Conservation (phyloP, 2,888 invertebrate genomes). For the Marasmarcha lunaedactyla region DNA sequence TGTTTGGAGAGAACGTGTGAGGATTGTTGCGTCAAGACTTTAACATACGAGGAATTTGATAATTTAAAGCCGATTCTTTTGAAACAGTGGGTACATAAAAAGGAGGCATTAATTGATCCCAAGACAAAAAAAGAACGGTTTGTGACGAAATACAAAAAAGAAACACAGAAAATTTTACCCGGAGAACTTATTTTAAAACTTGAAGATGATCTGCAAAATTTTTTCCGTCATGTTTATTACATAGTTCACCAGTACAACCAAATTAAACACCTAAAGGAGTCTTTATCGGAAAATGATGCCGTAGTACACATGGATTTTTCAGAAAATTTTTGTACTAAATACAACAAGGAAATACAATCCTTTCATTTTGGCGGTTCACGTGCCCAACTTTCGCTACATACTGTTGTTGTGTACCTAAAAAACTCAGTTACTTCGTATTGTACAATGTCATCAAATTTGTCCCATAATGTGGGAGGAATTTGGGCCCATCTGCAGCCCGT, state of each 20-base stretch:
- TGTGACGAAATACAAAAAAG: constrained; percentile 11
- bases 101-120: background rate
- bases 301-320: constrained; percentile 26
- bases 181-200: constrained; percentile 10
- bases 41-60: background rate
- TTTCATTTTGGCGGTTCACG: constrained; percentile 31
- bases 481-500: constrained; percentile 22
- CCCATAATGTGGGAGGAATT: constrained; percentile 21
- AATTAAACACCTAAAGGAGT: constrained; percentile 11
- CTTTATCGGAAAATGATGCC: constrained; percentile 14
- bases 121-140: constrained; percentile 11
- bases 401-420: constrained; percentile 26
- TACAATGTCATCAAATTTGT: constrained; percentile 22
- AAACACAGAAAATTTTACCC: constrained; percentile 7
- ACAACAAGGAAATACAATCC: constrained; percentile 28
- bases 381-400: constrained; percentile 26
- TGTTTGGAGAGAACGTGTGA: constrained; percentile 18
- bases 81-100: background rate
- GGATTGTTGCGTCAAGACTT: constrained; percentile 14
- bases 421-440: constrained; percentile 17
- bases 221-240: constrained; percentile 5
- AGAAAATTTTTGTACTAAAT: constrained; percentile 28
- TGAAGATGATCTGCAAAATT: constrained; percentile 9
- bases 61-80: background rate
- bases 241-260: constrained; percentile 17